Evolutionary conservation across 2,797 vertebrate species (phyloP), one percentile per base, ranked within the genome.

Genomic region (Rhadinocentrus ornatus): DNA sequence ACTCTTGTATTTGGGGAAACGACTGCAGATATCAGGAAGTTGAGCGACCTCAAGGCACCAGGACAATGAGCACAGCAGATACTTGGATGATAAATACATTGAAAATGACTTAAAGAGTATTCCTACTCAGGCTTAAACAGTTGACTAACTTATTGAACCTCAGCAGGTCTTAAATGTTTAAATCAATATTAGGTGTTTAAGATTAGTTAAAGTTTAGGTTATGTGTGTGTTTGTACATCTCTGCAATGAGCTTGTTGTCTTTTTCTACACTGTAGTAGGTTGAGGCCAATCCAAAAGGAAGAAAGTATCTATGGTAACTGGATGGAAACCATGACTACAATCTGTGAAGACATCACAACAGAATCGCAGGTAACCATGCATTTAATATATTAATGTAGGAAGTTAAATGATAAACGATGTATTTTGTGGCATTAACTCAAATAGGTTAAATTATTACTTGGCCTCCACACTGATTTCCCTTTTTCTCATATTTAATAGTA

Each of bases 251-350:
- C 6, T 27, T 34, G 22, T 39, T 27, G 35, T 60, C 15, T 74
- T 9, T 62, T 18, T 69, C 39, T 70, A 13, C 7, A 24, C 18
- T 7, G 4, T 29, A 94, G 91, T 63, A 76, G 85, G 61, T 83
- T 92, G 64, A 89, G 88, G 71, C 87, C 87, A 3, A 83, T 80
- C 52, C 76, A 85, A 48, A 81, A 86, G 35, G 89, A 94, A 41
- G 94, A 95, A 39, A 88, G 81, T 7, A 80, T 94, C 78, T 94
- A 95, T 53, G 87, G 93, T 37, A 95, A 94, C 82, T 94, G 94
- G 94, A 91, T 94, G 83, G 85, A 89, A 26, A 90, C 93, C 57
- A 94, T 94, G 92, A 90, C 86, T 2, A 78, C 86, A 50, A 93
- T 94, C 79, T 94, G 92, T 84, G 85, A 90, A 0, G 88, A 94